Conservation (phyloP, 2,113 vertebrate species). For the Anoplopoma fimbria region DNA sequence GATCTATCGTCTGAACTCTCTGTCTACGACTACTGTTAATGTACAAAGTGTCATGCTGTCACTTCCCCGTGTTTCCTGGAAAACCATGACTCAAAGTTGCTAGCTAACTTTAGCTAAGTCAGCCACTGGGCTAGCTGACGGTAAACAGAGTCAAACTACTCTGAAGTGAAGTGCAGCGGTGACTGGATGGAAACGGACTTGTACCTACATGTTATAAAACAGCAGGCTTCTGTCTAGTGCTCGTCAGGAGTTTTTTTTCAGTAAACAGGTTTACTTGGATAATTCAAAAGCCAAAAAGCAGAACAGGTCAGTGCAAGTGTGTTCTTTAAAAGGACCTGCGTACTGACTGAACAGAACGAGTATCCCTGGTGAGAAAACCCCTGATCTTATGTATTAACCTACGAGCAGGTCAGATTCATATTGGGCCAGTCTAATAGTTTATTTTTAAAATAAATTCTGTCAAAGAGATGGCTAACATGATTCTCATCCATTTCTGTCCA, state of each 20-base stretch:
- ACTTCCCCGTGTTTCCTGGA: neutral
- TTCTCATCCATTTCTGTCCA: neutral
- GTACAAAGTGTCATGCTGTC: conserved; percentile 39
- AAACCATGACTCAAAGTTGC: conserved; percentile 26
- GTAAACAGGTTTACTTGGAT: neutral
- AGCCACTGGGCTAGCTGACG: conserved; percentile 50
- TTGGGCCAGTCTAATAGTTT: neutral
- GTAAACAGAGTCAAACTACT: conserved; percentile 45
- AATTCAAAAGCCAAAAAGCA: neutral
- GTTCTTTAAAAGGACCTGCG: neutral
- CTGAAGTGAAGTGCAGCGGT: conserved; percentile 6
- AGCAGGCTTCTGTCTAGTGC: neutral
- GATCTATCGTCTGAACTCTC: neutral
- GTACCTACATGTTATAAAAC: neutral
- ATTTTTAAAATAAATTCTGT: neutral
- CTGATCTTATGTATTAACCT: neutral
- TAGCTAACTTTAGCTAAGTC: conserved; percentile 66
- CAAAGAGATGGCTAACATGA: neutral
- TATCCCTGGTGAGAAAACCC: neutral
- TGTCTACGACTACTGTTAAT: neutral
- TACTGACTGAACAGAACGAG: neutral
- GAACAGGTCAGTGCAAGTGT: neutral
- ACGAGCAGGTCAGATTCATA: neutral
- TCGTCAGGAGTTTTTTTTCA: neutral
- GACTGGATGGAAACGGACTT: neutral